Evolutionary conservation across 2,888 invertebrate genomes (phyloP).

Genomic region (Nipponacmea schrenckii): DNA sequence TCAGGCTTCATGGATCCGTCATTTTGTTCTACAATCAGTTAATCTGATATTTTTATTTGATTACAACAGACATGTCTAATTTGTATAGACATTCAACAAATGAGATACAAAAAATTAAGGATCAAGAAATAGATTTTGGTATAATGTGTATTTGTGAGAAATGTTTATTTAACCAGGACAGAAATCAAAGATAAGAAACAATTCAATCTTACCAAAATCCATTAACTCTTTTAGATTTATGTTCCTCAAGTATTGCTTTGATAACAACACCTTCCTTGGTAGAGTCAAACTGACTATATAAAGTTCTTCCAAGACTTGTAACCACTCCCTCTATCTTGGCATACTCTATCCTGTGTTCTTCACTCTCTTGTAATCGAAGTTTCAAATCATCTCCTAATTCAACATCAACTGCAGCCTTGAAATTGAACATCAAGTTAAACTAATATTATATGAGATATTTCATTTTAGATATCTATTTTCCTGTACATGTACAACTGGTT

Average conservation of each 20-base stretch:
- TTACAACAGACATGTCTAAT: too few species aligned
- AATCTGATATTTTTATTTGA: too few species aligned
- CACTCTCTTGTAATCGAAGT: constrained; percentile 23
- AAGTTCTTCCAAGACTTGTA: constrained; percentile 28
- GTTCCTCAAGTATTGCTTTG: constrained; percentile 42
- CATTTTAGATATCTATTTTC: background rate
- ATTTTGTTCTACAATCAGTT: too few species aligned
- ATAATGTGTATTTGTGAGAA: too few species aligned
- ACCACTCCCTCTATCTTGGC: constrained; percentile 50
- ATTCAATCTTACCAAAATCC: constrained; percentile 46
- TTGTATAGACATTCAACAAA: too few species aligned
- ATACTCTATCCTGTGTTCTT: constrained; percentile 40
- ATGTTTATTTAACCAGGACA: too few species aligned
- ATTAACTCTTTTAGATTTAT: constrained; percentile 45
- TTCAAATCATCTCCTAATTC: constrained; percentile 25
- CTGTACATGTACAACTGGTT: too few species aligned
- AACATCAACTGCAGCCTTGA: constrained; percentile 24
- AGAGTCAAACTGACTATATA: constrained; percentile 39
- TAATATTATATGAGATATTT: background rate
- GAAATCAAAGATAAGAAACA: too few species aligned
- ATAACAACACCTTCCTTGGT: constrained; percentile 43
- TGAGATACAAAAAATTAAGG: too few species aligned
- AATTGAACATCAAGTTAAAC: too few species aligned
- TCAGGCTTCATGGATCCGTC: too few species aligned
- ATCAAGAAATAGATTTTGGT: too few species aligned